Percentiles rank a stretch among this genome's conserved stretches.
These are phyloP conservation scores for Heteractis magnifica DNA, from an alignment of 92 coral and sea anemone genomes.

Conservation along the genomic window DNA sequence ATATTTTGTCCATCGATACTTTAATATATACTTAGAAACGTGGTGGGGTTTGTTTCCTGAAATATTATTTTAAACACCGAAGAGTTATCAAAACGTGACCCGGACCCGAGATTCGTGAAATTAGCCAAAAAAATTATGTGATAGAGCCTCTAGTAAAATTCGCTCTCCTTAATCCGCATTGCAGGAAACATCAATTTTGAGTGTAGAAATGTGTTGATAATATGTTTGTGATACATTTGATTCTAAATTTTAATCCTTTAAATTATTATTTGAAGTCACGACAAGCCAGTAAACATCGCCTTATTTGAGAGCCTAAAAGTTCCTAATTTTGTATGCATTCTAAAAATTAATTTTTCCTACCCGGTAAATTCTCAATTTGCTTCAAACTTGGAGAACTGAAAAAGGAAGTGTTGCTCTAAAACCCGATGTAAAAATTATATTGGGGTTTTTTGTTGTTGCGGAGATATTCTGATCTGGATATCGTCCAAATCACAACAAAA, in stretches of 20 bases:
- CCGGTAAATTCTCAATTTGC: neutral
- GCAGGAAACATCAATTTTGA: neutral
- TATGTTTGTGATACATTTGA: neutral
- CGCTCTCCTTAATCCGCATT: neutral
- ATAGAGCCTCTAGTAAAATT: neutral
- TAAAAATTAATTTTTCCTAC: neutral
- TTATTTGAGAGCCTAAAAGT: neutral
- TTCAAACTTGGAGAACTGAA: neutral
- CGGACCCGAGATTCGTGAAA: neutral
- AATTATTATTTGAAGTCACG: neutral
- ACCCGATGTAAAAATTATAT: neutral
- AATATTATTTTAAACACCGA: neutral
- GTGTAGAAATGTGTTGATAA: neutral
- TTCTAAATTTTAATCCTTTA: neutral
- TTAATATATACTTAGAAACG: neutral
- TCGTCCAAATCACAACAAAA: slow-evolving; percentile 17
- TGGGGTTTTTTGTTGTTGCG: slow-evolving; percentile 2
- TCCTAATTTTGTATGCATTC: neutral
- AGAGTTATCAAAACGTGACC: neutral
- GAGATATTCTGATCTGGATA: neutral
- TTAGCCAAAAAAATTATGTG: neutral
- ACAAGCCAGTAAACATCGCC: neutral
- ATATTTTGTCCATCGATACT: neutral
- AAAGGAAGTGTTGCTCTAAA: slow-evolving; percentile 1
- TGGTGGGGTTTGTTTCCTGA: neutral